Base-by-base conservation (phyloP, 2,888 invertebrate species). In the Tinea semifulvella region DNA sequence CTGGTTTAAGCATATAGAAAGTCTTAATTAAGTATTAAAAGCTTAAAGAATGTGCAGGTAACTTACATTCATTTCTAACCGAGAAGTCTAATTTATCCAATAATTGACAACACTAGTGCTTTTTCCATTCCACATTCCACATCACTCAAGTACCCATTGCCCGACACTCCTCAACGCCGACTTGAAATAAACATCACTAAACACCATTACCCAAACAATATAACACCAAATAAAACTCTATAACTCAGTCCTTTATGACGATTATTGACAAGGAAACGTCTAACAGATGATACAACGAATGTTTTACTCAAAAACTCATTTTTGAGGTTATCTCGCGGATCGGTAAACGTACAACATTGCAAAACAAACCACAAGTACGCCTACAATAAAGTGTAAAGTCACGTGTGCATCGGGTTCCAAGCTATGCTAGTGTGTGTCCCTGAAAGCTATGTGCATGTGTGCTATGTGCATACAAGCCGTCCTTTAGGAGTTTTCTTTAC, bases 271-370 rank as follows among this genome's bases (percentile, higher is more conserved):
- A 52, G 49, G 46, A 42, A 49, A 44, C 47, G 46, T 43, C 31
- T 45, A 51, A 55, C 50, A 53, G 56, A 58, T 61, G 60, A 58
- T 64, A 58, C 36, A 36, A 36, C 36, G 8, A 18, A 36, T 56
- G 48, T 65, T 53, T 55, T 50, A 53, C 55, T 57, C 55, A 59
- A 61, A 66, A 69, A 61, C 66, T 65, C 55, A 51, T 61, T 68
- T 79, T 80, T 74, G 66, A 79, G 79, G 79, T 80, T 80, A 79
- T 68, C 63, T 67, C 61, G 53, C 60, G 61, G 65, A 69, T 68
- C 66, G 66, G 65, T 64, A 61, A 70, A 74, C 70, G 74, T 73
- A 71, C 73, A 74, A 67, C 65, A 62, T 64, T 65, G 65, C 61
- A 57, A 61, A 60, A 56, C 57, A 60, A 55, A 14, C 52, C 48